Evolutionary conservation across 1,140 invertebrate species (phyloP), one percentile per base, ranked within the genome.

Genomic region (Thaumatotibia leucotreta): DNA sequence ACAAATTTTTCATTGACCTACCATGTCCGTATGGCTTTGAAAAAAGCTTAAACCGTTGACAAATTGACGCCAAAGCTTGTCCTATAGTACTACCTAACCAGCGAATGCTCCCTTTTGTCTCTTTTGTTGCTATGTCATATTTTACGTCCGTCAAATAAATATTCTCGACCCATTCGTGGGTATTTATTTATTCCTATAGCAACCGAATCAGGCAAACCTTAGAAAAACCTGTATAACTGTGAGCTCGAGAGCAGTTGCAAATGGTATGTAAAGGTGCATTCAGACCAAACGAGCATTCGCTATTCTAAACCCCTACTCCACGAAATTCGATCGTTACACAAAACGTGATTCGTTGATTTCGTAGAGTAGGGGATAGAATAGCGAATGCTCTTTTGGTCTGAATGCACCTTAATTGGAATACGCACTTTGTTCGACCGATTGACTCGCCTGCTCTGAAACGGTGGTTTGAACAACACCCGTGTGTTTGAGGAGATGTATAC

Each of bases 1-100:
- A 58, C 52, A 58, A 58, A 31, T 27, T 1, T 27, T 14, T 58
- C 52, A 58, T 58, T 58, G n/a, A 58, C n/a, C n/a, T 58, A 58
- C 11, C 52, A n/a, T 58, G 52, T 58, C 52, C 23, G 52, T 22
- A n/a, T n/a, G 17, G 24, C 11, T 11, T 58, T 58, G n/a, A 24
- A 58, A 58, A 58, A 54, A 54, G 23, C 50, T 9, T 10, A 31
- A 27, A 58, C 9, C 52, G 24, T 31, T 27, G 52, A 58, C 52
- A 31, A 58, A 58, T 58, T 58, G 52, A 24, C n/a, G 50, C 10
- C 11, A 54, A 31, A 24, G 2, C 52, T n/a, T 27, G 52, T n/a
- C 52, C 52, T 27, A 58, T 14, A 39, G 35, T 35, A 45, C n/a
- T n/a, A 45, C 39, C 39, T n/a, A 45, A 45, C 39, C 39, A 27